Percentiles rank a stretch among this genome's conserved stretches.
phyloP scores from a whole-genome alignment of 2,888 invertebrate species.

The Helobdella robusta region DNA sequence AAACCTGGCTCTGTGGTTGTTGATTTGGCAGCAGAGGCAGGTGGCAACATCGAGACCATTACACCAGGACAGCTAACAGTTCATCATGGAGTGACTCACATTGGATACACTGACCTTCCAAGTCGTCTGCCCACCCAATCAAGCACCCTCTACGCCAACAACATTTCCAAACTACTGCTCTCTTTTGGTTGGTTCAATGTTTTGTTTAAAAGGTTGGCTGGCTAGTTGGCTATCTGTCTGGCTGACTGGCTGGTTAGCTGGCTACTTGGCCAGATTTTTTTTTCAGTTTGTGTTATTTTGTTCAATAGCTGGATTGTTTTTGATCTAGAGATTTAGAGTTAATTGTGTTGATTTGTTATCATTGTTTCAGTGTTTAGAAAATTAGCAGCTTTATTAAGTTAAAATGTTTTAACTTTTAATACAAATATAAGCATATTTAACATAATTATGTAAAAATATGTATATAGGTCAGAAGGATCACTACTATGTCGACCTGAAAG shows the following conservation, averaged over 20 bases:
- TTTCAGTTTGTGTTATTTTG: not conserved
- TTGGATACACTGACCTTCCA: slow-evolving; percentile 75
- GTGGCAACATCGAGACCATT: slow-evolving; percentile 75
- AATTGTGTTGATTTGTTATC: too few species aligned
- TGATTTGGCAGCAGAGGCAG: slow-evolving; percentile 77
- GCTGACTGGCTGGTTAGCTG: not conserved
- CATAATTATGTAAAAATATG: too few species aligned
- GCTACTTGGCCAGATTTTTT: not conserved
- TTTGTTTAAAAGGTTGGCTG: not conserved
- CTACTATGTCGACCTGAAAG: slow-evolving; percentile 68
- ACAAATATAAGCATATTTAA: too few species aligned
- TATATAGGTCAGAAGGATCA: slow-evolving; percentile 64
- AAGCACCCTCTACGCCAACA: slow-evolving; percentile 78
- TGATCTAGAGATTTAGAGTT: not conserved
- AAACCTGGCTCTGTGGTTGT: slow-evolving; percentile 80
- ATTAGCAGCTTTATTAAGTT: too few species aligned
- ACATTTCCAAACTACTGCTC: slow-evolving; percentile 74
- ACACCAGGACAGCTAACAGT: slow-evolving; percentile 64
- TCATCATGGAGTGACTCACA: slow-evolving; percentile 71
- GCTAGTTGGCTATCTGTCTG: not conserved
- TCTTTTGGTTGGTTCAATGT: slow-evolving; percentile 59
- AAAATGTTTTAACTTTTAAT: too few species aligned
- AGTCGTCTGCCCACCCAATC: slow-evolving; percentile 75
- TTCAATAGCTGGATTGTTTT: not conserved
- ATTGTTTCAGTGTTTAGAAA: too few species aligned